Evolutionary conservation across 2,797 vertebrate species (phyloP).

Genomic region (Eulemur rubriventer): DNA sequence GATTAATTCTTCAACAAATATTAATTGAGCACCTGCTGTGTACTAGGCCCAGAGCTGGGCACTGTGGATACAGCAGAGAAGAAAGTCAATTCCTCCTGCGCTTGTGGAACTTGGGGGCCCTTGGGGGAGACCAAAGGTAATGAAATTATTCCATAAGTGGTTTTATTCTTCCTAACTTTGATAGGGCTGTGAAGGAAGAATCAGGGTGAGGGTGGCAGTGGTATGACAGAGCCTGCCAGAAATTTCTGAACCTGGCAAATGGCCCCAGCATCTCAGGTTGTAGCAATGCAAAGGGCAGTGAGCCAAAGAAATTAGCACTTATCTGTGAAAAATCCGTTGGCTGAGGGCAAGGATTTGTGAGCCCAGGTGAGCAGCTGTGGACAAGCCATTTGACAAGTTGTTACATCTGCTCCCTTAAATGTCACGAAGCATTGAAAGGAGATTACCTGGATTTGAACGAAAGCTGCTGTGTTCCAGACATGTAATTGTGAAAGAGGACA

Average conservation of each 20-base stretch:
- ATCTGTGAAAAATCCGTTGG: conserved; percentile 37
- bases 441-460: conserved; percentile 50
- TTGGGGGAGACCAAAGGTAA: not conserved
- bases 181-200: not conserved
- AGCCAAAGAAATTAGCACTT: conserved; percentile 24
- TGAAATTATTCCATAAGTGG: not conserved
- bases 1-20: not conserved
- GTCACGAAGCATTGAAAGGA: conserved; percentile 28
- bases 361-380: not conserved
- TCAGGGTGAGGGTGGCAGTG: not conserved
- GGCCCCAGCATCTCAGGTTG: not conserved
- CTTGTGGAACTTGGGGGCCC: not conserved
- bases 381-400: conserved; percentile 20
- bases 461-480: not conserved
- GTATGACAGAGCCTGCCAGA: not conserved
- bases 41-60: not conserved
- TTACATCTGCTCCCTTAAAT: conserved; percentile 53
- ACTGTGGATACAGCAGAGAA: not conserved
- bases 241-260: conserved; percentile 35
- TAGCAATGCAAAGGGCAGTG: not conserved
- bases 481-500: not conserved
- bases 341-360: not conserved
- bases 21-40: not conserved
- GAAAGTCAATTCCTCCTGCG: not conserved
- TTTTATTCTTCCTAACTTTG: conserved; percentile 27